phyloP scores from a whole-genome alignment of 23 tunicate genomes.

The Halocynthia roretzi region DNA sequence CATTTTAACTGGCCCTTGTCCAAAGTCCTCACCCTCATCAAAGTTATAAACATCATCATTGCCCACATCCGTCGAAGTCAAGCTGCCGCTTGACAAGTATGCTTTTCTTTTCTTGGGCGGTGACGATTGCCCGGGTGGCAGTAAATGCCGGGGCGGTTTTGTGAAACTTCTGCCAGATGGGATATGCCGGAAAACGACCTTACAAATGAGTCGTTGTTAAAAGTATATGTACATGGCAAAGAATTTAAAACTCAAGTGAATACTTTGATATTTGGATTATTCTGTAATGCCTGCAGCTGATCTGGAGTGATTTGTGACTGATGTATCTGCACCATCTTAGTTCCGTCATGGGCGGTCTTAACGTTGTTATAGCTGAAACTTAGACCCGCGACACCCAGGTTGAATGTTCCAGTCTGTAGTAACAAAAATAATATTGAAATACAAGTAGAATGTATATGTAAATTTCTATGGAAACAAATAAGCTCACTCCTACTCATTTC shows the following conservation, averaged over 20 bases:
- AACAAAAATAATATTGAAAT: not conserved
- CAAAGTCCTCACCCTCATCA: constrained; percentile 63
- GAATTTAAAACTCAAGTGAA: not conserved
- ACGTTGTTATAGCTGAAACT: constrained; percentile 71
- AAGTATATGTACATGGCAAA: not conserved
- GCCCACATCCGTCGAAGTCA: not conserved
- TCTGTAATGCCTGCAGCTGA: constrained; percentile 71
- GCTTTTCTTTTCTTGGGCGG: constrained; percentile 18
- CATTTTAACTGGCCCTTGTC: constrained; percentile 4
- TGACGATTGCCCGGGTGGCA: constrained; percentile 14
- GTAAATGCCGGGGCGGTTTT: constrained; percentile 76
- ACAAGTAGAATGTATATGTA: not conserved
- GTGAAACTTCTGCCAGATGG: constrained; percentile 89
- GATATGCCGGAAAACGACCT: constrained; percentile 94
- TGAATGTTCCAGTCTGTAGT: constrained; percentile 40
- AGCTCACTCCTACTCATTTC: too few relatives aligned
- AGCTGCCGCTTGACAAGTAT: too few relatives aligned
- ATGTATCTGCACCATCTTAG: constrained; percentile 92
- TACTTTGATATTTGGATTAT: constrained; percentile 95
- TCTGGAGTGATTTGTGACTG: constrained; percentile 92
- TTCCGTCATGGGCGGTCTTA: constrained; percentile 82
- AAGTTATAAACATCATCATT: constrained; percentile 73
- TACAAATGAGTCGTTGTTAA: not conserved
- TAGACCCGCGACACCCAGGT: constrained; percentile 89
- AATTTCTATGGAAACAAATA: too few relatives aligned